A percentile compares a stretch with the other conserved stretches of the same genome.
Conservation (phyloP, 1,140 invertebrate species). For the Gryllus bimaculatus region DNA sequence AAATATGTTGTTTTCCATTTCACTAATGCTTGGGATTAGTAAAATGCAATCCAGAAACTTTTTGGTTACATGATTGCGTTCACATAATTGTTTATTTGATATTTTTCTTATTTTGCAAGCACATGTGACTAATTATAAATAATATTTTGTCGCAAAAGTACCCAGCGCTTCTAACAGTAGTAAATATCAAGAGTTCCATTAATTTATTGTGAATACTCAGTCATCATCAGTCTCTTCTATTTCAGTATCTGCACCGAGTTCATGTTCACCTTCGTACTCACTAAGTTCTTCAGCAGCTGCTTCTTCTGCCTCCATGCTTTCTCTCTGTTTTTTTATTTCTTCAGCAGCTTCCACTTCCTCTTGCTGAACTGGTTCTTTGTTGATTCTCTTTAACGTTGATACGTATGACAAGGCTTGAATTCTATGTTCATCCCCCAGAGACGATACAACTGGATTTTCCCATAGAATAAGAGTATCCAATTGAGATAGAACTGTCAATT, state of each 20-base stretch:
- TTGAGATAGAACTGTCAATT: not conserved
- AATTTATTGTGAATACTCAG: too few species aligned
- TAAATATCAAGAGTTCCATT: too few species aligned
- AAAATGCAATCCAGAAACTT: too few species aligned
- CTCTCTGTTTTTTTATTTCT: not conserved
- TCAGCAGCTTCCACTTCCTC: not conserved
- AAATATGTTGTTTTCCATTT: too few species aligned
- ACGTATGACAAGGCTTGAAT: not conserved
- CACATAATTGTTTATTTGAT: too few species aligned
- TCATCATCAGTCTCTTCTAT: too few species aligned
- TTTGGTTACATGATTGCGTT: too few species aligned
- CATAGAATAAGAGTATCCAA: not conserved
- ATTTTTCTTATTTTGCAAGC: too few species aligned
- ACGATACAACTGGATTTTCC: not conserved
- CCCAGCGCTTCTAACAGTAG: too few species aligned
- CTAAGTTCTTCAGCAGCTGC: not conserved
- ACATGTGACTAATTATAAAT: too few species aligned
- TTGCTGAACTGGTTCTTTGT: not conserved
- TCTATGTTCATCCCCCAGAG: not conserved
- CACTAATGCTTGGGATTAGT: too few species aligned
- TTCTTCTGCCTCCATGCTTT: not conserved
- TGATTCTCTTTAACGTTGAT: not conserved
- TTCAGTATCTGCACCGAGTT: not conserved
- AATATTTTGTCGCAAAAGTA: too few species aligned
- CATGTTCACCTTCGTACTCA: not conserved